These are phyloP conservation scores for Parelbella ahira DNA, from an alignment of 2,888 invertebrate species.

Conservation along the genomic window DNA sequence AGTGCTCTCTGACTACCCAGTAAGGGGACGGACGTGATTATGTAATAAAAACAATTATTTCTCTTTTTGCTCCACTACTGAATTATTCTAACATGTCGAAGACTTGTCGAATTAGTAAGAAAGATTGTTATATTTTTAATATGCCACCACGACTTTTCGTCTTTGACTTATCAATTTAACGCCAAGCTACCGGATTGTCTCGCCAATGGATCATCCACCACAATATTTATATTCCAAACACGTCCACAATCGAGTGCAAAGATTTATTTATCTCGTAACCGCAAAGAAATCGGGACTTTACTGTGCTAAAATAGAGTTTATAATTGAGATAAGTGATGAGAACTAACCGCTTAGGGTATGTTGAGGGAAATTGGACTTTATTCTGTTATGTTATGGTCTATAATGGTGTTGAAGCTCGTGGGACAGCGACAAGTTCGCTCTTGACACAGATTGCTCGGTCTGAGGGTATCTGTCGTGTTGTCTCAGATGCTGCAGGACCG, in stretches of 20 bases:
- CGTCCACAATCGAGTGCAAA: slow-evolving; percentile 38
- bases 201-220: slow-evolving; percentile 8
- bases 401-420: slow-evolving; percentile 7
- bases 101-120: no score
- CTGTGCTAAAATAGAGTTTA: not conserved
- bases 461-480: slow-evolving; percentile 52
- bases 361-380: slow-evolving; percentile 3
- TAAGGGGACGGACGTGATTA: no score
- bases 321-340: not conserved
- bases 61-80: no score
- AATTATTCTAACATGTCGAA: no score
- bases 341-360: not conserved
- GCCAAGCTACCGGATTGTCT: no score
- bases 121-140: no score
- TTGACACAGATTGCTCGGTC: slow-evolving; percentile 64
- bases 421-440: slow-evolving; percentile 39
- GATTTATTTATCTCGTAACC: slow-evolving; percentile 26
- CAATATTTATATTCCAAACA: slow-evolving; percentile 47
- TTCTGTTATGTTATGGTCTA: slow-evolving; percentile 23
- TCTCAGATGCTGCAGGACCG: slow-evolving; percentile 35
- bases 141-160: no score
- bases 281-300: slow-evolving; percentile 3
- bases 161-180: no score
- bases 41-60: no score
- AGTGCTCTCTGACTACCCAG: no score